Conservation (phyloP, 1,140 invertebrate species). For the Psix sp. region DNA sequence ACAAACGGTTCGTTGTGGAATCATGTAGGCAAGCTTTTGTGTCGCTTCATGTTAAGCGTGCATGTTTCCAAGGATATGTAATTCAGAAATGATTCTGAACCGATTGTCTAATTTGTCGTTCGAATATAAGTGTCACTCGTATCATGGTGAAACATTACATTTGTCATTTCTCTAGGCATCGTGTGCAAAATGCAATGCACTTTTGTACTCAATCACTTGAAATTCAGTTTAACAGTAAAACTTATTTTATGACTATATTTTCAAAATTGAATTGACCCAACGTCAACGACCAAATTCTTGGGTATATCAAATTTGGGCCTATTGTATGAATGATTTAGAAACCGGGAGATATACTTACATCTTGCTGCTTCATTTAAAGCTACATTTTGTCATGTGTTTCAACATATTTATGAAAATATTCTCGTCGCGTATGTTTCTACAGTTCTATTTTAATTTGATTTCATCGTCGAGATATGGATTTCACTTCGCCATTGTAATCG, state of each 20-base stretch:
- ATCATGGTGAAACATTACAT: slow-evolving; percentile 28
- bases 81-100: slow-evolving; percentile 30
- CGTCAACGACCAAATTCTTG: background rate
- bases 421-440: too few relatives aligned
- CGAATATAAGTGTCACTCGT: slow-evolving; percentile 10
- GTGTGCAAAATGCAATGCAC: slow-evolving; percentile 43
- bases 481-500: too few relatives aligned
- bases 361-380: too few relatives aligned
- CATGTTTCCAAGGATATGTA: slow-evolving; percentile 27
- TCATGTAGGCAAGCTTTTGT: slow-evolving; percentile 7
- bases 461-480: too few relatives aligned
- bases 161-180: slow-evolving; percentile 26
- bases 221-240: slow-evolving; percentile 37
- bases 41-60: background rate
- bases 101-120: slow-evolving; percentile 28
- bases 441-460: too few relatives aligned
- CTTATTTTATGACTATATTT: slow-evolving; percentile 3
- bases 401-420: too few relatives aligned
- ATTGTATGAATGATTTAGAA: too few relatives aligned
- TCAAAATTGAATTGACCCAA: background rate
- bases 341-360: too few relatives aligned
- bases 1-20: slow-evolving; percentile 28
- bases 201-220: slow-evolving; percentile 42
- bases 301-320: too few relatives aligned
- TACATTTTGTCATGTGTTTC: too few relatives aligned